Base-by-base conservation (phyloP, 2,888 invertebrate species). In the Isotomurus palustris region DNA sequence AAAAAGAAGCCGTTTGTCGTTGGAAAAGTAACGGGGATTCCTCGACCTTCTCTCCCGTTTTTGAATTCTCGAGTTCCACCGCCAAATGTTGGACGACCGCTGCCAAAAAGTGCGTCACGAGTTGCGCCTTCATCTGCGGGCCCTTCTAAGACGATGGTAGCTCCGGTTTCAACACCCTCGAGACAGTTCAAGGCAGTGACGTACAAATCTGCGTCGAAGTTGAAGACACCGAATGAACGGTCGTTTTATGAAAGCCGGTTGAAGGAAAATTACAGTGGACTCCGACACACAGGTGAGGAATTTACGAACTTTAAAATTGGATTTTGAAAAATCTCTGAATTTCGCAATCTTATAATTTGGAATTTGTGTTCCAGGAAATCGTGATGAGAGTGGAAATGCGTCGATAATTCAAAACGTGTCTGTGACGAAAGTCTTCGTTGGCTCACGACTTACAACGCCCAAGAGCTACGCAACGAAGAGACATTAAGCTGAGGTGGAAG, bases 361-460 rank as follows among this genome's bases (percentile, higher is more conserved):
- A 44, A 50, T 21, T 40, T 49, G 41, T 32, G 28, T 35, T 48
- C 27, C 24, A 64, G 60, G 64, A 25, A 45, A 56, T 3, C 53
- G 64, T 4, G 58, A 60, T 40, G 59, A 57, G 21, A 58, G 57
- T 19, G 64, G 57, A 32, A 60, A 64, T 28, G 64, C 57, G 1
- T 62, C 61, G 0, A 41, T 62, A 19, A 45, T 62, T 32, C 61
- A 62, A 32, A 54, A 51, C 24, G 45, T 52, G 1, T 17, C 32
- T 2, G 43, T 62, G 43, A 43, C 53, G n/a, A 58, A 58, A 28
- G 36, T 27, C n/a, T 51, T 47, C 44, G 44, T 60, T 19, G 49
- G 47, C 32, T 61, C 61, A 6, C 50, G 53, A 48, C 41, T 61
- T 2, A 28, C 45, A 6, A 45, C 61, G 3, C 61, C 61, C 27